Conservation (phyloP, 2,113 vertebrate genomes). For the Heliornis fulica region DNA sequence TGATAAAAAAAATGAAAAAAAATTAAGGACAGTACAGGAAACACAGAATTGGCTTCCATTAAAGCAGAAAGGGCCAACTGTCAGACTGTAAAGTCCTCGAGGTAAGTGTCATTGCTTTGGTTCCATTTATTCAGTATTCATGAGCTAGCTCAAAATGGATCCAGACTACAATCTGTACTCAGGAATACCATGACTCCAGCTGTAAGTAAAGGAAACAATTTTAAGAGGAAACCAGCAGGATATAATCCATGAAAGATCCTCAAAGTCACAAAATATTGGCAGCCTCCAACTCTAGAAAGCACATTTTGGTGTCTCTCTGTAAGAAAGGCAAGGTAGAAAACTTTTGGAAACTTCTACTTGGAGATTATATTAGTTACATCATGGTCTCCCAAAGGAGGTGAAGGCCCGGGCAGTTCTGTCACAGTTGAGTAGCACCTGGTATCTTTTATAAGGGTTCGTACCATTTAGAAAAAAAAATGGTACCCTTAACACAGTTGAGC, state of each 20-base stretch:
- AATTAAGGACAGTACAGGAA: background rate
- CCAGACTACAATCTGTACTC: background rate
- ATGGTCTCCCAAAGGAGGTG: background rate
- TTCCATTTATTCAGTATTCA: background rate
- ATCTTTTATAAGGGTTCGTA: background rate
- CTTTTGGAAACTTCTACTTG: background rate
- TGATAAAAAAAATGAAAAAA: background rate
- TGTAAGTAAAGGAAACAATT: accelerated
- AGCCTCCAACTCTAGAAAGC: background rate
- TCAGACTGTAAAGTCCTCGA: background rate
- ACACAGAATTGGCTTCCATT: background rate
- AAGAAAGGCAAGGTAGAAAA: background rate
- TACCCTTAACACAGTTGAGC: background rate
- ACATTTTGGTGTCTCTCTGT: background rate
- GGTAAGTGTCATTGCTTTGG: background rate
- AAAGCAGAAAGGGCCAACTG: background rate
- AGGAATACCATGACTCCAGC: background rate
- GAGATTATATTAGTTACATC: background rate
- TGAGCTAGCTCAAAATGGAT: background rate
- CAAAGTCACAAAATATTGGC: background rate
- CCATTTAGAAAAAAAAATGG: background rate
- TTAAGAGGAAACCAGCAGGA: background rate
- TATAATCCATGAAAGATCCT: background rate
- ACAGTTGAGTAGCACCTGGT: background rate
- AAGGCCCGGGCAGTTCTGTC: background rate